Conservation (phyloP, 2,113 vertebrate genomes). For the Indicator maculatus region DNA sequence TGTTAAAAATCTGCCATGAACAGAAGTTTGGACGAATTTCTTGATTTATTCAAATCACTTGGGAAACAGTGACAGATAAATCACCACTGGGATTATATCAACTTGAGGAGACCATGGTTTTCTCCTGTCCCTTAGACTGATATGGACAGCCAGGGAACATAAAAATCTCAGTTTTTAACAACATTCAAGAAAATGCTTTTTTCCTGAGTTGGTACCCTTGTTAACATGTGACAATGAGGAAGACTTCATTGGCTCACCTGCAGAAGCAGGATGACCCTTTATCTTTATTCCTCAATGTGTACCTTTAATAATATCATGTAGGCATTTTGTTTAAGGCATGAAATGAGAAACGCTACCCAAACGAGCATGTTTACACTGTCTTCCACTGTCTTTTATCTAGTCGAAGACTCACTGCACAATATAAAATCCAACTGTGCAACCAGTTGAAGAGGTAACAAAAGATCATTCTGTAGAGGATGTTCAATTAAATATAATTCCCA, state of each 20-base stretch:
- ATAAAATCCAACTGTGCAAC: not conserved
- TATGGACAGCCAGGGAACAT: not conserved
- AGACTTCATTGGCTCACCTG: not conserved
- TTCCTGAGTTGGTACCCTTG: fast-evolving
- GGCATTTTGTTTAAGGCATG: not conserved
- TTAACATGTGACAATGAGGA: not conserved
- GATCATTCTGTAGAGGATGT: not conserved
- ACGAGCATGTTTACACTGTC: not conserved
- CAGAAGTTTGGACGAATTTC: not conserved
- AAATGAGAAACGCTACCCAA: not conserved
- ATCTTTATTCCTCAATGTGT: not conserved
- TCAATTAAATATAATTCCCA: not conserved
- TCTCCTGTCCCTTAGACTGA: not conserved
- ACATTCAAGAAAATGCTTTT: not conserved
- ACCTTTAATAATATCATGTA: not conserved
- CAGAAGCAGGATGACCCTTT: not conserved
- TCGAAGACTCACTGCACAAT: not conserved
- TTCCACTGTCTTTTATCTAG: not conserved
- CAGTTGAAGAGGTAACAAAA: not conserved
- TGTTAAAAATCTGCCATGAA: not conserved
- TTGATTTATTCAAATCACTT: not conserved
- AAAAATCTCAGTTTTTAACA: not conserved
- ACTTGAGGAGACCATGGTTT: not conserved
- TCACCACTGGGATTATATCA: not conserved
- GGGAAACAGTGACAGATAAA: not conserved